Evolutionary conservation across 2,113 vertebrate genomes (phyloP), one percentile per base, ranked within the genome.

Genomic region (Melanocharis versteri): DNA sequence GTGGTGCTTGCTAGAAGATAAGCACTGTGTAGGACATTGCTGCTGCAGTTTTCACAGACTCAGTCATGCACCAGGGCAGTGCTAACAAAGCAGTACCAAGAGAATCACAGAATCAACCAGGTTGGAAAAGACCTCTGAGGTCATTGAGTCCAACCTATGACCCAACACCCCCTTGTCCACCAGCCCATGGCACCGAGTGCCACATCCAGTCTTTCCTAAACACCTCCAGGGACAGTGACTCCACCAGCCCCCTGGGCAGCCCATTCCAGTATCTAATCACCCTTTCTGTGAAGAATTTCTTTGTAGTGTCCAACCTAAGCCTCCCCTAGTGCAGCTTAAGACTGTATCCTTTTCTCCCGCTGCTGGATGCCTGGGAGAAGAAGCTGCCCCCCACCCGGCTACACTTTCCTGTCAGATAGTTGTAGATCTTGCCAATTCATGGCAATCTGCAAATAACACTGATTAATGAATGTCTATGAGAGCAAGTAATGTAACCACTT

Each of bases 401-500:
- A 26, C 19, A 30, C 14, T 18, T 16, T 66, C 24, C 39, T 17
- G 20, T 45, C 69, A 40, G 16, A 45, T 6, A 40, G 13, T 15
- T 45, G 10, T 33, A 51, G 39, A 73, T 81, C 53, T 42, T 50
- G 7, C 39, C 53, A 71, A 87, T 76, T 56, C 60, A 33, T 13
- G 28, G 10, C 50, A 78, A 60, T 71, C 51, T 92, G 56, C 39
- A 82, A 58, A 73, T 40, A 42, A 71, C 92, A 40, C 14, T 27
- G 44, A 45, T 65, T 76, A 19, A 37, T 0, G 1, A 56, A 28
- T 9, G 9, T 22, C 24, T 50, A 1, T 2, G 4, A 79, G 7
- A 78, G 15, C 22, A 80, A 62, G 40, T 27, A 47, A 82, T 0
- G 0, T 15, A 92, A 30, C 35, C 54, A 35, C 70, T 81, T 77